Percentiles rank a stretch among this genome's conserved stretches.
Conservation (phyloP, 2,888 invertebrate genomes). For the Seladonia tumulorum region DNA sequence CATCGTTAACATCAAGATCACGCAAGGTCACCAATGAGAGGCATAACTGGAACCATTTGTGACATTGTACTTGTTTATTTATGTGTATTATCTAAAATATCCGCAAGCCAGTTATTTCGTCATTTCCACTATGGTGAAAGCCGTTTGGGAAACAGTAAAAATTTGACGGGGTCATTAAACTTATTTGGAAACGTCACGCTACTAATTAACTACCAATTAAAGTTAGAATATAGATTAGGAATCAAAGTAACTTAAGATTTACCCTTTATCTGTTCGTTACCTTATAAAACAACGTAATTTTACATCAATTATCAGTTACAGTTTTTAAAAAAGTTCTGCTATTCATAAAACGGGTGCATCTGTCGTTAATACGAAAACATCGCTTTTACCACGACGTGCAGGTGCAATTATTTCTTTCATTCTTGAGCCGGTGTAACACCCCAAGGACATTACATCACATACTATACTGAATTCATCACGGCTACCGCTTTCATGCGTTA, state of each 20-base stretch:
- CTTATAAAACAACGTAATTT: background rate
- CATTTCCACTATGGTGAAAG: too few species aligned
- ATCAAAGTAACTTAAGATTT: too few species aligned
- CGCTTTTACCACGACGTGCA: background rate
- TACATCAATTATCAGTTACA: background rate
- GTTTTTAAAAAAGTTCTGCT: background rate
- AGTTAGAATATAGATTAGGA: too few species aligned
- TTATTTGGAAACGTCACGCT: too few species aligned
- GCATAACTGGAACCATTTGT: background rate
- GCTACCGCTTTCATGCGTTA: background rate
- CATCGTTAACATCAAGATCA: background rate
- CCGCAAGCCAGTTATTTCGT: too few species aligned
- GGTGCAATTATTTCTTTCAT: background rate
- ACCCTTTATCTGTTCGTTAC: background rate
- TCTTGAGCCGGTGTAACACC: background rate
- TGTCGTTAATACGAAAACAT: background rate
- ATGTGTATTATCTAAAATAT: too few species aligned
- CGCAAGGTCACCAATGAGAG: background rate
- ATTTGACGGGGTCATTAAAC: too few species aligned
- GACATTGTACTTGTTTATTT: background rate
- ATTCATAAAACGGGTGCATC: background rate
- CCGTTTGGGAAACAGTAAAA: too few species aligned
- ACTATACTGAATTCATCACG: background rate
- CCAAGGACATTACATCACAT: background rate
- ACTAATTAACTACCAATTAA: too few species aligned